These are phyloP conservation scores for Euleptes europaea DNA, from an alignment of 2,113 vertebrate species.

Conservation along the genomic window DNA sequence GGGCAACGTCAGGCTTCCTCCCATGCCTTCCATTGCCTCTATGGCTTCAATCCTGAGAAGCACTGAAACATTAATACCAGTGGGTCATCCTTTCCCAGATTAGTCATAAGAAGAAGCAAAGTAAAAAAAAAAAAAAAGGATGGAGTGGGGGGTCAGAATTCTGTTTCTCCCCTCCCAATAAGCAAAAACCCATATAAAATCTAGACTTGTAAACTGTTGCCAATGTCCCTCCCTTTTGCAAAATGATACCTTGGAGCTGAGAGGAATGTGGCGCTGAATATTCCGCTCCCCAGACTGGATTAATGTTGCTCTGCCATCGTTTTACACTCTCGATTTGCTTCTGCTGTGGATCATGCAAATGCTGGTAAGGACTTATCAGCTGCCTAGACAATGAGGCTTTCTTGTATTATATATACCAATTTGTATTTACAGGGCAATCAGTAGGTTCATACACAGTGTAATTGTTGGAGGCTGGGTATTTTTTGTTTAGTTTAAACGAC, in stretches of 20 bases:
- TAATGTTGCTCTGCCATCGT: background rate
- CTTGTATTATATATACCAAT: background rate
- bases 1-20: background rate
- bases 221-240: constrained; percentile 39
- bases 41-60: constrained; percentile 27
- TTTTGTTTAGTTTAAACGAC: background rate
- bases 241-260: constrained; percentile 18
- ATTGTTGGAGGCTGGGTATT: background rate
- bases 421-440: constrained; percentile 25
- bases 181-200: constrained; percentile 62
- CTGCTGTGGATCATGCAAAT: constrained; percentile 5
- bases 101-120: constrained; percentile 46
- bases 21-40: background rate
- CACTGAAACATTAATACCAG: constrained; percentile 17
- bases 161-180: constrained; percentile 38
- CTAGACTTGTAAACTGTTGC: constrained; percentile 56
- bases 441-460: constrained; percentile 13
- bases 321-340: constrained; percentile 8
- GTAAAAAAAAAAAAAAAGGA: constrained; percentile 48
- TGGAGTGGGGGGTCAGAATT: constrained; percentile 51
- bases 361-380: background rate
- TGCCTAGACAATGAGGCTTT: constrained; percentile 28
- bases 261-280: constrained; percentile 26
- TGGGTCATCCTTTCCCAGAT: constrained; percentile 43
- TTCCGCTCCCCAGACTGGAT: background rate